Evolutionary conservation across 2,888 invertebrate species (phyloP), one percentile per base, ranked within the genome.

Genomic region (Drosophila paucipuncta): DNA sequence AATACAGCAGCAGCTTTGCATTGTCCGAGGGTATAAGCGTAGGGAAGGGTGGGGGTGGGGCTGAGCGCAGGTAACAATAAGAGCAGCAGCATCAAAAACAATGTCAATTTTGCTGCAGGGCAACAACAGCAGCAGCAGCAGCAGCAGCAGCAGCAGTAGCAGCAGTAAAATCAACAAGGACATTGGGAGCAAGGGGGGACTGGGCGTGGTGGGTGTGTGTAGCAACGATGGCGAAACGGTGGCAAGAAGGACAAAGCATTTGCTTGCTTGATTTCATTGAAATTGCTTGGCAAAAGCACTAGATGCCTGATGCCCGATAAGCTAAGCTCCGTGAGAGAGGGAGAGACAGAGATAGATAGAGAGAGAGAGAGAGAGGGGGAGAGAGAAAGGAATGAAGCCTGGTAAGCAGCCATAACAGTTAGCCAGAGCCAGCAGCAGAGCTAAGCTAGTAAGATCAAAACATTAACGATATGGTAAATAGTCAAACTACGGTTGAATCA

Each of bases 231-330:
- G 49, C 58, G 64, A 62, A 53, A 57, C 47, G 22, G 47, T 13
- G 52, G 60, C 49, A 47, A 37, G 57, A 41, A 80, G 73, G 59
- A 79, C 80, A 79, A 79, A 76, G 70, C 70, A 75, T 79, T 78
- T 78, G 61, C 76, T 69, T 53, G 73, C 73, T 73, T 79, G 80
- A 79, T 80, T 80, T 80, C 79, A 79, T 79, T 76, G 76, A 76
- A 79, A 80, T 73, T 73, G 77, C 73, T 64, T 65, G 67, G 55
- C 58, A 61, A 43, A 58, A 54, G 58, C 75, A 79, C 33, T 70
- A 74, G 79, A 73, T 67, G 74, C 13, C 39, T 49, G 58, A 69
- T 76, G 74, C 13, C 39, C 53, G 58, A 69, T 76, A 80, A 68
- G 78, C n/a, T 31, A 25, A 43, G 41, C 67, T 43, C 6, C 28